These are phyloP conservation scores for Zaprionus camerounensis DNA, from an alignment of 1,140 invertebrate genomes.

Conservation along the genomic window DNA sequence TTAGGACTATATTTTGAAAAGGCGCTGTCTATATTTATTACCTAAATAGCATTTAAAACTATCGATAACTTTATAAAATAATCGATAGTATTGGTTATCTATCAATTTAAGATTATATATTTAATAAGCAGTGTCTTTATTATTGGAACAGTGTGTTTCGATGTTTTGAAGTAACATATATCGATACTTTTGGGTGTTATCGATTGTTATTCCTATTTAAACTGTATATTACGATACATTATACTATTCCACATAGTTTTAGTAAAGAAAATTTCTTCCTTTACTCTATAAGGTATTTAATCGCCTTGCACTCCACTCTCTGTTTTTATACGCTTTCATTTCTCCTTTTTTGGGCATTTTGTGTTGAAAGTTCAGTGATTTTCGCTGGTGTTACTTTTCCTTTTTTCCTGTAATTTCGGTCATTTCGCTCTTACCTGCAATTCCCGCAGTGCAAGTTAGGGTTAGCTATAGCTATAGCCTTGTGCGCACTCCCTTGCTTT, in stretches of 20 bases:
- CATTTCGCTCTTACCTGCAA: slow-evolving; percentile 31
- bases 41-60: too few relatives aligned
- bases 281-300: not conserved
- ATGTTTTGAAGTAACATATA: not conserved
- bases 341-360: slow-evolving; percentile 15
- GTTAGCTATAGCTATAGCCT: slow-evolving; percentile 25
- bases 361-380: slow-evolving; percentile 37
- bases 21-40: too few relatives aligned
- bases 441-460: slow-evolving; percentile 14
- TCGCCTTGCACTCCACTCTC: not conserved
- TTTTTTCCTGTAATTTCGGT: slow-evolving; percentile 22
- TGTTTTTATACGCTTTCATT: not conserved
- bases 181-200: not conserved
- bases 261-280: not conserved
- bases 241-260: not conserved
- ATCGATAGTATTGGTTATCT: too few relatives aligned
- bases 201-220: not conserved
- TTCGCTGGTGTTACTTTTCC: slow-evolving; percentile 20
- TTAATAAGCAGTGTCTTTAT: too few relatives aligned
- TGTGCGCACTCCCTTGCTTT: not conserved
- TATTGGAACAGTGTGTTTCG: too few relatives aligned
- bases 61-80: too few relatives aligned
- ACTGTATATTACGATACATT: not conserved
- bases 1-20: not conserved
- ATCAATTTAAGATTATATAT: too few relatives aligned